phyloP scores from a whole-genome alignment of 2,113 vertebrate genomes.

The Daboia siamensis region DNA sequence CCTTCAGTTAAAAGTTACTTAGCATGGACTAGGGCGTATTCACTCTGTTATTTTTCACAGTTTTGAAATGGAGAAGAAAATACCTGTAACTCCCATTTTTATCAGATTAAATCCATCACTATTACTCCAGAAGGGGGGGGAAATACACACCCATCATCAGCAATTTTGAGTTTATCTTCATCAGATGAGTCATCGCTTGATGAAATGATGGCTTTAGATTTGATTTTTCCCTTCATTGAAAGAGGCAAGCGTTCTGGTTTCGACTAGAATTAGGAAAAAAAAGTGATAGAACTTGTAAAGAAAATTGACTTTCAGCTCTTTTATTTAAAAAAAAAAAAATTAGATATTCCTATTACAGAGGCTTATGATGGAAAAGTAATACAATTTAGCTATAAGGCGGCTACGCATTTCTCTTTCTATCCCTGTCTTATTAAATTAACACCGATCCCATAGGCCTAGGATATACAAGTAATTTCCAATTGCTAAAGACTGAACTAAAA shows the following conservation, averaged over 20 bases:
- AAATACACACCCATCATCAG: constrained; percentile 87
- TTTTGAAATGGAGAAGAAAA: background rate
- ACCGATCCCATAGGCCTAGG: background rate
- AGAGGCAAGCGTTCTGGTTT: constrained; percentile 89
- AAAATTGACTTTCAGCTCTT: constrained; percentile 14
- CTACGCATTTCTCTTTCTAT: background rate
- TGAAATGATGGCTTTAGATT: constrained; percentile 99
- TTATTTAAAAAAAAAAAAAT: background rate
- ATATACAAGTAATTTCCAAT: background rate
- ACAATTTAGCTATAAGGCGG: background rate
- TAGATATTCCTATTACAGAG: background rate
- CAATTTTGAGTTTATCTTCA: constrained; percentile 97
- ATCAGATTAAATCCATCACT: background rate
- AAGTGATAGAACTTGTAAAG: background rate
- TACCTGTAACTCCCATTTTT: background rate
- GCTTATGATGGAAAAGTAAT: background rate
- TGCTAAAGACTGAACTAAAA: background rate
- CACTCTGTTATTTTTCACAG: background rate
- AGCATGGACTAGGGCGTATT: background rate
- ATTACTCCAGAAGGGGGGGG: background rate
- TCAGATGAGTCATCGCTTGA: constrained; percentile 96
- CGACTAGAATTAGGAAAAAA: constrained; percentile 52
- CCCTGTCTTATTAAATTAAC: background rate
- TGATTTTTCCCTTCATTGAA: constrained; percentile 97
- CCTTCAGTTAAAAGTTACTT: background rate